phyloP scores from a whole-genome alignment of 2,113 vertebrate species.

The Lontra canadensis region DNA sequence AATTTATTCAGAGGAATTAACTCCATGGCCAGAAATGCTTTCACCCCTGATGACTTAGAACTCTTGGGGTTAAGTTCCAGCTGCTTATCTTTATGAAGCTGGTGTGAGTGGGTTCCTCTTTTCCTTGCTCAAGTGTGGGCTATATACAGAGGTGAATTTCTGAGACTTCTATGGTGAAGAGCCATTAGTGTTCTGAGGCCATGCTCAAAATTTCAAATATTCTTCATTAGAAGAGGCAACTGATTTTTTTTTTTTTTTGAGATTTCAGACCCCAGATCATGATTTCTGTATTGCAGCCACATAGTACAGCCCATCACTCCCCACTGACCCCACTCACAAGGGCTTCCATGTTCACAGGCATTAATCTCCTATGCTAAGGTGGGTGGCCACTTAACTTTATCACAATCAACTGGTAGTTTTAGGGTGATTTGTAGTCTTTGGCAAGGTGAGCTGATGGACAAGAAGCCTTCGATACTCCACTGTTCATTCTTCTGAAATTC shows the following conservation, averaged over 20 bases:
- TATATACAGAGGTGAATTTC: constrained; percentile 13
- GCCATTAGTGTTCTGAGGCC: neutral
- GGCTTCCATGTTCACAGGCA: constrained; percentile 70
- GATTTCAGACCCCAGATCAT: neutral
- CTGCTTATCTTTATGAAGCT: neutral
- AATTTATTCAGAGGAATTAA: constrained; percentile 39
- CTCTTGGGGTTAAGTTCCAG: neutral
- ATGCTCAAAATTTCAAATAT: neutral
- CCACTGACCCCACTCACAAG: constrained; percentile 44
- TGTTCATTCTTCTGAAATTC: constrained; percentile 75
- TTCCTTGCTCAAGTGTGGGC: neutral
- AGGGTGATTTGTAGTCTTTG: constrained; percentile 63
- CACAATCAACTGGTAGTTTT: constrained; percentile 54
- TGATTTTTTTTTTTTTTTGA: neutral
- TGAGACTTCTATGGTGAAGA: neutral
- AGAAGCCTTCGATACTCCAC: constrained; percentile 57
- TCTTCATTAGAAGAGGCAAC: neutral
- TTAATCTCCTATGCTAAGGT: constrained; percentile 46
- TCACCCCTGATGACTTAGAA: constrained; percentile 14
- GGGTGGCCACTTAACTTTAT: constrained; percentile 31
- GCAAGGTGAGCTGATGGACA: constrained; percentile 60
- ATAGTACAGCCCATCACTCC: constrained; percentile 12
- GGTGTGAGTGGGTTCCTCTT: neutral
- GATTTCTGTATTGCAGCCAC: neutral
- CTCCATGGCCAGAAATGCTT: neutral